phyloP scores from a whole-genome alignment of 2,113 vertebrate genomes.

The Porphyrio hochstetteri region DNA sequence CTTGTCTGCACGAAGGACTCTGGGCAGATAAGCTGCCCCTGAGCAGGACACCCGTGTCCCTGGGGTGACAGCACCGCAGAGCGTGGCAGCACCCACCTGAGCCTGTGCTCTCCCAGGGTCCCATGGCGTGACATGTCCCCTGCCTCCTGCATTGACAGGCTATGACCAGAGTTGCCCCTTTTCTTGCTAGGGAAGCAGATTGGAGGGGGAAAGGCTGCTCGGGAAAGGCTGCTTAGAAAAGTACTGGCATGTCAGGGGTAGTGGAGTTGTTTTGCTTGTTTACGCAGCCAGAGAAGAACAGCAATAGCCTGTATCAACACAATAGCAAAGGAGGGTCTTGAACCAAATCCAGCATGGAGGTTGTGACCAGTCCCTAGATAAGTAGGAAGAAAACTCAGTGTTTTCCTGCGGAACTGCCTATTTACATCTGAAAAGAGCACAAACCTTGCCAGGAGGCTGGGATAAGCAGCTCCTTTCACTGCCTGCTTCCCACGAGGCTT shows the following conservation, averaged over 20 bases:
- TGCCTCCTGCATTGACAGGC: fast-evolving
- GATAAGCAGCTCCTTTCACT: constrained; percentile 33
- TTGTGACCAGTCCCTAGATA: not conserved
- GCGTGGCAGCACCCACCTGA: fast-evolving
- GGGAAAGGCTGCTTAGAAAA: not conserved
- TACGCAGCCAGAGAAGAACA: not conserved
- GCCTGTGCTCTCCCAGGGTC: not conserved
- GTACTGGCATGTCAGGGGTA: not conserved
- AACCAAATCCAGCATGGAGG: not conserved
- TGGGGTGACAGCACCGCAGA: not conserved
- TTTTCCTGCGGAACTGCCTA: not conserved
- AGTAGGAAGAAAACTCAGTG: constrained; percentile 8
- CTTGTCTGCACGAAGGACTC: fast-evolving
- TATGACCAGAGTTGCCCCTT: not conserved
- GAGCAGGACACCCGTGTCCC: not conserved
- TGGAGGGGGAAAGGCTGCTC: fast-evolving
- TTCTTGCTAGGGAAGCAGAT: not conserved
- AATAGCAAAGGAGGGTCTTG: constrained; percentile 10
- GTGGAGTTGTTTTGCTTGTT: not conserved
- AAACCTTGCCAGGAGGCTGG: not conserved
- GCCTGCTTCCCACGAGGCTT: not conserved
- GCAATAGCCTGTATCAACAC: not conserved
- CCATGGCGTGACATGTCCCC: not conserved
- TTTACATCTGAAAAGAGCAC: constrained; percentile 46
- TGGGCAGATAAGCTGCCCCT: not conserved